Evolutionary conservation across 2,888 invertebrate genomes (phyloP).

Genomic region (Chirona hameri): DNA sequence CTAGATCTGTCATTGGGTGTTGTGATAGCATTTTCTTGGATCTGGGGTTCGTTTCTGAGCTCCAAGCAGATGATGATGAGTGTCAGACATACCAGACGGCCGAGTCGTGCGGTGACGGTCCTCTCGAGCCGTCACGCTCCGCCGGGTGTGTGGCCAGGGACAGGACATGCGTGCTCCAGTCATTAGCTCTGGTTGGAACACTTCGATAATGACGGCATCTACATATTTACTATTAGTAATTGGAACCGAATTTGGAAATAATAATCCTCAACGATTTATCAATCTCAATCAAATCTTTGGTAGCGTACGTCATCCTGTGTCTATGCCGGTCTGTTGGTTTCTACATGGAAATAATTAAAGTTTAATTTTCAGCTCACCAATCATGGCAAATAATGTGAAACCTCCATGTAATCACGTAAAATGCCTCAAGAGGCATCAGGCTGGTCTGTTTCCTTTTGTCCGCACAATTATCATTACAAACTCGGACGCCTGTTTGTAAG

Average conservation of each 20-base stretch:
- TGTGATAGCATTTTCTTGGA: too few relatives aligned
- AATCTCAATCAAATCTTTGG: background rate
- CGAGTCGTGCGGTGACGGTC: too few relatives aligned
- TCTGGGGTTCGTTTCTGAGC: too few relatives aligned
- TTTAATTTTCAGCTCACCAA: slow-evolving; percentile 1
- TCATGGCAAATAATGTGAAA: slow-evolving; percentile 13
- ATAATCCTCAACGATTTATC: background rate
- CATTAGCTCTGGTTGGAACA: too few relatives aligned
- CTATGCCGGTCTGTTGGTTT: background rate
- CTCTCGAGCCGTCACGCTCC: too few relatives aligned
- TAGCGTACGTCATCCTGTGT: background rate
- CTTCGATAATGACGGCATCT: too few relatives aligned
- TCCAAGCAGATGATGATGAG: too few relatives aligned
- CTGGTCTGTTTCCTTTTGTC: slow-evolving; percentile 13
- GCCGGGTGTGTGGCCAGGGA: too few relatives aligned
- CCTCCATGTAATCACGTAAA: background rate
- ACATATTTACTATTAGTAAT: background rate
- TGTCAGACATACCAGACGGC: too few relatives aligned
- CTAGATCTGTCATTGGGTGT: too few relatives aligned
- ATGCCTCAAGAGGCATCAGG: background rate
- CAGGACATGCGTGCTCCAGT: too few relatives aligned
- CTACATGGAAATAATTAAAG: background rate
- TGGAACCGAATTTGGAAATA: background rate
- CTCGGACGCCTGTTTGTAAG: background rate
- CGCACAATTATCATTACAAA: slow-evolving; percentile 25